phyloP scores from a whole-genome alignment of 2,797 vertebrate species.

The Loris lydekkerianus region DNA sequence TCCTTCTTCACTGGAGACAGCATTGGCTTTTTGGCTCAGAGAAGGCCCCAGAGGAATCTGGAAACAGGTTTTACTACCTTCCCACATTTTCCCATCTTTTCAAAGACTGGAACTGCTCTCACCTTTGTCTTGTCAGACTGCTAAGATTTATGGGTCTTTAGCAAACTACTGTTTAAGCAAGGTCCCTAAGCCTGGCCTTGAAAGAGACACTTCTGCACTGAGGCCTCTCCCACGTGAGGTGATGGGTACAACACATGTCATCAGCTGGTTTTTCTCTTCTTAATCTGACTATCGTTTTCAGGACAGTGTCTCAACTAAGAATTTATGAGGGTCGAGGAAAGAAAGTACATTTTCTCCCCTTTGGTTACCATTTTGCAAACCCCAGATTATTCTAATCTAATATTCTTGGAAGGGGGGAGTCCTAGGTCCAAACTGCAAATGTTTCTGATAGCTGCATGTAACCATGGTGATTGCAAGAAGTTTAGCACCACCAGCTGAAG shows the following conservation, averaged over 20 bases:
- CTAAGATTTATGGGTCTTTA: neutral
- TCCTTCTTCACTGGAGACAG: neutral
- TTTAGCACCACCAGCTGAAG: neutral
- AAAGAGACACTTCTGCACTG: neutral
- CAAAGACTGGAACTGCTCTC: neutral
- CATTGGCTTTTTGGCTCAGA: neutral
- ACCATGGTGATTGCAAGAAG: neutral
- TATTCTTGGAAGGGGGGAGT: neutral
- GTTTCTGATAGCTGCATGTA: neutral
- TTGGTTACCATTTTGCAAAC: neutral
- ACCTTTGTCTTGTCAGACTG: neutral
- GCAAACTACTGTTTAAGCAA: neutral
- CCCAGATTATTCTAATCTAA: neutral
- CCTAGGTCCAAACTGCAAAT: neutral
- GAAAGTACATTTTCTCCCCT: neutral
- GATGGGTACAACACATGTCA: neutral
- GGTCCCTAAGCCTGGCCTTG: no score
- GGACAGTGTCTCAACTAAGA: neutral
- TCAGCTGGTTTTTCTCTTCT: neutral
- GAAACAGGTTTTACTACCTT: neutral
- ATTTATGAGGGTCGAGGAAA: neutral
- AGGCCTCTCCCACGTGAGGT: no score
- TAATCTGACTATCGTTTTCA: neutral
- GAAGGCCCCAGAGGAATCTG: neutral
- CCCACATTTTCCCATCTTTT: neutral